Conservation (phyloP, 2,797 vertebrate species). For the Anguilla obscura region DNA sequence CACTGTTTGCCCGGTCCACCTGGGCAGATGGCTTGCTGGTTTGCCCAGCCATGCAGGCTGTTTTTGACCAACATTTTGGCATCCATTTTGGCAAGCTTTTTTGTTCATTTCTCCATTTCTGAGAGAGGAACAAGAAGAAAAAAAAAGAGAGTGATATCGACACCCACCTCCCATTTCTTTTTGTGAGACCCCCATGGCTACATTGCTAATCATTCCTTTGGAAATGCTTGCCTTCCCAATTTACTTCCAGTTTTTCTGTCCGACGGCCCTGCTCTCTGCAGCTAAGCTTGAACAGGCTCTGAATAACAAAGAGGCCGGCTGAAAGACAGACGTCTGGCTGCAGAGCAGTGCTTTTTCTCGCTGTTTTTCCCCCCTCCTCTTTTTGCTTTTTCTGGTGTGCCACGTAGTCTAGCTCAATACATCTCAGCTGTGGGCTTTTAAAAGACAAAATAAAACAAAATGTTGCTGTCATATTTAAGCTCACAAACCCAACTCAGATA, state of each 20-base stretch:
- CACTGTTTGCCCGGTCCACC: slow-evolving; percentile 45
- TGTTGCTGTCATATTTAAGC: slow-evolving; percentile 51
- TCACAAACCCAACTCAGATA: slow-evolving; percentile 38
- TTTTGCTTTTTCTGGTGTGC: slow-evolving; percentile 39
- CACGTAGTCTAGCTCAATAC: slow-evolving; percentile 39
- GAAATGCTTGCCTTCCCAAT: slow-evolving; percentile 61
- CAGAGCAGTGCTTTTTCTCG: slow-evolving; percentile 35
- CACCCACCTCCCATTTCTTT: slow-evolving; percentile 26
- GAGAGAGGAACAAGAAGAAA: slow-evolving; percentile 27
- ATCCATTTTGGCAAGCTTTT: slow-evolving; percentile 51
- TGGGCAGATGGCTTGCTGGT: slow-evolving; percentile 48
- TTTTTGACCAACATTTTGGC: slow-evolving; percentile 45
- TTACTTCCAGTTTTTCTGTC: slow-evolving; percentile 59
- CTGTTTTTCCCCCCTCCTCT: slow-evolving; percentile 23
- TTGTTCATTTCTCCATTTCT: slow-evolving; percentile 28
- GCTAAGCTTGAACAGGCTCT: slow-evolving; percentile 64
- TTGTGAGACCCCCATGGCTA: slow-evolving; percentile 51
- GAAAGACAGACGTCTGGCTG: slow-evolving; percentile 34
- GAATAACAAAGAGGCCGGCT: slow-evolving; percentile 72
- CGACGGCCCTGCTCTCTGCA: slow-evolving; percentile 58
- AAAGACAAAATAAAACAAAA: slow-evolving; percentile 37
- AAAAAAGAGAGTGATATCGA: not conserved
- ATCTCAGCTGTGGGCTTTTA: slow-evolving; percentile 54
- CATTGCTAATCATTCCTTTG: slow-evolving; percentile 67
- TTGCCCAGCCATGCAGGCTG: slow-evolving; percentile 51